Conservation (phyloP, 2,888 invertebrate species). For the Lasioglossum pauxillum region DNA sequence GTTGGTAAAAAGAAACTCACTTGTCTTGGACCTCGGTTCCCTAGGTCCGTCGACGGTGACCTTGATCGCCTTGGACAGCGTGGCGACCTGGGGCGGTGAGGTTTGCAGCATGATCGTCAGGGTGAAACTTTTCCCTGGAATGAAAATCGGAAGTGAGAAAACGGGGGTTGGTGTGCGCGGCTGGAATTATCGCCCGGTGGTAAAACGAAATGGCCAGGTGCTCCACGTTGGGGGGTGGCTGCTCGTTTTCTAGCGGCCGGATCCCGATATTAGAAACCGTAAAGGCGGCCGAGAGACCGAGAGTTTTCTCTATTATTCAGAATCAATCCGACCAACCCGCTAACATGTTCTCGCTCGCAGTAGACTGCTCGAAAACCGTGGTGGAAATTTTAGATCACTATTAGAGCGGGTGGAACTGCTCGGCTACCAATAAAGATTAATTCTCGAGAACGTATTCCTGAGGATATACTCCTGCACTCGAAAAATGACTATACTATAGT, state of each 20-base stretch:
- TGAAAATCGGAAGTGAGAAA: background rate
- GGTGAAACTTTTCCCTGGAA: conserved; percentile 83
- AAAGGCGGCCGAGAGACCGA: conserved; percentile 67
- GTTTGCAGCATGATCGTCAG: conserved; percentile 84
- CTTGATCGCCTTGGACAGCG: conserved; percentile 82
- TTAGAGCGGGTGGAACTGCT: background rate
- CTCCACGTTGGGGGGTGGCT: conserved; percentile 27
- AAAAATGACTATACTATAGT: too few relatives aligned
- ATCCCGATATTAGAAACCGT: conserved; percentile 78
- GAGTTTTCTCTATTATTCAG: conserved; percentile 81
- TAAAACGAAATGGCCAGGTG: conserved; percentile 47
- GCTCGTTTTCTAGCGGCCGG: conserved; percentile 4
- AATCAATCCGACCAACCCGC: conserved; percentile 78
- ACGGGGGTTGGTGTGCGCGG: background rate
- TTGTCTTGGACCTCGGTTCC: conserved; percentile 82
- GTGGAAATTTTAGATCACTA: background rate
- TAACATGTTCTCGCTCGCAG: conserved; percentile 41
- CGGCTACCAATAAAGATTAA: background rate
- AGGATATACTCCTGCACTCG: background rate
- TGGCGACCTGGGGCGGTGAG: conserved; percentile 82
- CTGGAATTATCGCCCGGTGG: conserved; percentile 68
- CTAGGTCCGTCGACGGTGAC: conserved; percentile 82
- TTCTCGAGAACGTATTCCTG: background rate
- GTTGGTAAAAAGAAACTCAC: conserved; percentile 75
- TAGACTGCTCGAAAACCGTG: background rate